phyloP scores from a whole-genome alignment of 2,888 invertebrate species.

The Quadroppia sp. region DNA sequence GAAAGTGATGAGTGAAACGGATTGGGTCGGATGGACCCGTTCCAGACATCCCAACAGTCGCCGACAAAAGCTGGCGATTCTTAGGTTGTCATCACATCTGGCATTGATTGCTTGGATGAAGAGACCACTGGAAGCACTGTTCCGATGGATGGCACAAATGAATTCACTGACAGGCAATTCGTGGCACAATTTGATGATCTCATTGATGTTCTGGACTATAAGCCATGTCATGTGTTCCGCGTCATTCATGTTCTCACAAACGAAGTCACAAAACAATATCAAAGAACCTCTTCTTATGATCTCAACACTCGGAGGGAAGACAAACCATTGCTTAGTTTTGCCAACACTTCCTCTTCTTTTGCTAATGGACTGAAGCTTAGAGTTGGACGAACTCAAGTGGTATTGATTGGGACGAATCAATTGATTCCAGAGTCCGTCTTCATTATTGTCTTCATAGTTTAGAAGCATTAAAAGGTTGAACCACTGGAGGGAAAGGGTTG shows the following conservation, averaged over 20 bases:
- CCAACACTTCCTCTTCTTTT: constrained; percentile 26
- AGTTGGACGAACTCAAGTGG: neutral
- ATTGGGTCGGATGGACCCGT: constrained; percentile 63
- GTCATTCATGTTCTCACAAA: constrained; percentile 64
- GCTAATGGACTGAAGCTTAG: neutral
- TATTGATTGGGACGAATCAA: constrained; percentile 7
- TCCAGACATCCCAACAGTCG: constrained; percentile 66
- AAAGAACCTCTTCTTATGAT: constrained; percentile 65
- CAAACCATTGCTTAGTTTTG: neutral
- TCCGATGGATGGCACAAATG: constrained; percentile 61
- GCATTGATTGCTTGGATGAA: constrained; percentile 68
- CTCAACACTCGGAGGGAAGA: constrained; percentile 58
- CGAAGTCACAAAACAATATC: constrained; percentile 72
- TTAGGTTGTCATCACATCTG: constrained; percentile 59
- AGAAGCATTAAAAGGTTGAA: constrained; percentile 69
- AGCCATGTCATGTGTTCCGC: constrained; percentile 71
- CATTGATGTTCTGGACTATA: constrained; percentile 66
- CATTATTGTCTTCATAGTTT: constrained; percentile 60
- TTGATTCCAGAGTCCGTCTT: constrained; percentile 32
- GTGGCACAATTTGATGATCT: constrained; percentile 62
- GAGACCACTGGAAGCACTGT: constrained; percentile 65
- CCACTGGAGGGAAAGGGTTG: constrained; percentile 70
- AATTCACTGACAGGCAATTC: constrained; percentile 67
- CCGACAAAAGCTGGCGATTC: constrained; percentile 61
- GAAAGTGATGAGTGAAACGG: constrained; percentile 65